Percentiles rank a stretch among this genome's conserved stretches.
phyloP scores from a whole-genome alignment of 2,888 invertebrate species.

The Plagiodera versicolora region DNA sequence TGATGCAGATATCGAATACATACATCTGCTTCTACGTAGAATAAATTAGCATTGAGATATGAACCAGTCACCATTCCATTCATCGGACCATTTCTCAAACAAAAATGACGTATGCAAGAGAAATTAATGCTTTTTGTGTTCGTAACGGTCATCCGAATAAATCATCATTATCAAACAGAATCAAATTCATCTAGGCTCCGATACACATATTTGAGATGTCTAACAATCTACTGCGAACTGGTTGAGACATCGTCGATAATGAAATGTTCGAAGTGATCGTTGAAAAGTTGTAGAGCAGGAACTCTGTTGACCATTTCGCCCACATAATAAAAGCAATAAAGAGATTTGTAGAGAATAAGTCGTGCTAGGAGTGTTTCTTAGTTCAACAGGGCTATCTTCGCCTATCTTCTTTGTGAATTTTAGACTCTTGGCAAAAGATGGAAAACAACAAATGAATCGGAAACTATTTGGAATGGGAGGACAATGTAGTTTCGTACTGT shows the following conservation, averaged over 20 bases:
- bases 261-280: slow-evolving; percentile 17
- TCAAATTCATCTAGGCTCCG: neutral
- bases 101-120: neutral
- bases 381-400: no score
- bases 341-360: no score
- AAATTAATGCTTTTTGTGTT: neutral
- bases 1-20: no score
- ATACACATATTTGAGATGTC: slow-evolving; percentile 1
- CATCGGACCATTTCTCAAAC: neutral
- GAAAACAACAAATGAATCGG: no score
- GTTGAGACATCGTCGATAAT: slow-evolving; percentile 11
- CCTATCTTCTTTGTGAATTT: no score
- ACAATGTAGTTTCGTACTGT: no score
- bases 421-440: no score
- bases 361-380: no score
- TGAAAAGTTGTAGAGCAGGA: slow-evolving; percentile 25
- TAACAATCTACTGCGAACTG: neutral
- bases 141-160: neutral
- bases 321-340: slow-evolving; percentile 8
- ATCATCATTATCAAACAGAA: neutral
- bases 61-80: no score
- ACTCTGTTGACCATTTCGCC: slow-evolving; percentile 21
- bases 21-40: no score
- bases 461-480: no score
- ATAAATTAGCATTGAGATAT: no score